Base-by-base conservation (phyloP, 2,888 invertebrate species). In the Diadegma fenestrale region DNA sequence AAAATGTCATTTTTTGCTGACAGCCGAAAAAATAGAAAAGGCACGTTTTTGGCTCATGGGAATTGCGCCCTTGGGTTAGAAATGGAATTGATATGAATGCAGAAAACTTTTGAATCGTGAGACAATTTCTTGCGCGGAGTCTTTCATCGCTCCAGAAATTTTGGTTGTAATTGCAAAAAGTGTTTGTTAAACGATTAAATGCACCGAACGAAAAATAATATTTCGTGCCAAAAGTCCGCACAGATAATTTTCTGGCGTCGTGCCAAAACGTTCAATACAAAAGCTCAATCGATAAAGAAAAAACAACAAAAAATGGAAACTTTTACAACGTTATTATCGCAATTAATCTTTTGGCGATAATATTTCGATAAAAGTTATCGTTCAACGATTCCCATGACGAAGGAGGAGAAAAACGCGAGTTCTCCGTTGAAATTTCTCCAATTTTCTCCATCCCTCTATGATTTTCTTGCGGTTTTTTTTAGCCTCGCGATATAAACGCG, bases 291-390 rank as follows among this genome's bases (percentile, higher is more conserved):
- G 51, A 0, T 17, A 1, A 43, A 26, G 7, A 14, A 14, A n/a
- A 61, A n/a, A 30, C 43, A 33, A 45, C 61, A 61, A n/a, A 45
- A 19, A 26, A 43, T 43, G 17, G 6, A 22, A 30, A 51, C 30
- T 43, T 51, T n/a, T 37, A 12, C 22, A 66, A 66, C 71, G 51
- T 54, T 19, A 58, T 19, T 33, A 63, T 22, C 61, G 30, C 58
- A n/a, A 48, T 73, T 41, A 69, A 61, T 54, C 63, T 68, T 45
- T 22, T 14, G 8, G 43, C 58, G 10, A 61, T 26, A 58, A 54
- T 54, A 77, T 71, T 71, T 71, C 71, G 71, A 71, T 51, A 51
- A 71, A 71, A 71, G 6, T 71, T 19, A 37, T 64, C 37, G 37
- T 64, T 64, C 4, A 22, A 10, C 33, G 63, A 63, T 64, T 37